A percentile compares a stretch with the other conserved stretches of the same genome.
Evolutionary conservation across 2,888 invertebrate species (phyloP).

Genomic region (Tipula helvola): DNA sequence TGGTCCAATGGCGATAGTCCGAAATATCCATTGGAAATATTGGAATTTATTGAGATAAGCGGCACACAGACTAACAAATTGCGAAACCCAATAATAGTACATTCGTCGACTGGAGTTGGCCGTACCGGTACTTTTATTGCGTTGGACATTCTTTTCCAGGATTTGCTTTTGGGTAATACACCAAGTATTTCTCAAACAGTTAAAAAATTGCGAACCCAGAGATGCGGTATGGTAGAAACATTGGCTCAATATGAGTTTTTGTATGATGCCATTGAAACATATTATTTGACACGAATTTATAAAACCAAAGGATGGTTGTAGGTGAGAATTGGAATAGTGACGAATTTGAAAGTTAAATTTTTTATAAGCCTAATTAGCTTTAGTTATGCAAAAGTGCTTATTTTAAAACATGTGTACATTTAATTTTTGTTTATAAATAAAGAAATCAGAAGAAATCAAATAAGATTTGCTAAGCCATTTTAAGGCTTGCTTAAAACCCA

Average conservation of each 20-base stretch:
- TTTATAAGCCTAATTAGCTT: no score
- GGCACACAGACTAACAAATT: slow-evolving; percentile 28
- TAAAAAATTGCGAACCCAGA: slow-evolving; percentile 50
- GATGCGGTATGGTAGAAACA: slow-evolving; percentile 64
- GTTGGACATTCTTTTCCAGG: slow-evolving; percentile 54
- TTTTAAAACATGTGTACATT: no score
- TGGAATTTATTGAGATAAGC: slow-evolving; percentile 48
- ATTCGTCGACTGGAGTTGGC: slow-evolving; percentile 56
- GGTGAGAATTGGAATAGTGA: no score
- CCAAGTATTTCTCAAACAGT: slow-evolving; percentile 58
- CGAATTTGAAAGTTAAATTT: no score
- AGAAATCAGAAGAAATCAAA: no score
- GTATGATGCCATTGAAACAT: slow-evolving; percentile 18
- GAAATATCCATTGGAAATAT: slow-evolving; percentile 42
- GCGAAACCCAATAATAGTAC: slow-evolving; percentile 42
- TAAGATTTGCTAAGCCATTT: no score
- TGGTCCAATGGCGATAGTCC: slow-evolving; percentile 67
- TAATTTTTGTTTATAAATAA: no score
- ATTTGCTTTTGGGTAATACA: slow-evolving; percentile 44
- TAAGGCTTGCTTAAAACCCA: no score
- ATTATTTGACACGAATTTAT: neutral
- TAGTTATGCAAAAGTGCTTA: no score
- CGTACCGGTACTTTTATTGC: slow-evolving; percentile 63
- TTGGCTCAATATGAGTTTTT: slow-evolving; percentile 39
- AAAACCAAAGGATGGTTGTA: neutral